These are phyloP conservation scores for Drosophila infuscata DNA, from an alignment of 2,888 invertebrate genomes.

Conservation along the genomic window DNA sequence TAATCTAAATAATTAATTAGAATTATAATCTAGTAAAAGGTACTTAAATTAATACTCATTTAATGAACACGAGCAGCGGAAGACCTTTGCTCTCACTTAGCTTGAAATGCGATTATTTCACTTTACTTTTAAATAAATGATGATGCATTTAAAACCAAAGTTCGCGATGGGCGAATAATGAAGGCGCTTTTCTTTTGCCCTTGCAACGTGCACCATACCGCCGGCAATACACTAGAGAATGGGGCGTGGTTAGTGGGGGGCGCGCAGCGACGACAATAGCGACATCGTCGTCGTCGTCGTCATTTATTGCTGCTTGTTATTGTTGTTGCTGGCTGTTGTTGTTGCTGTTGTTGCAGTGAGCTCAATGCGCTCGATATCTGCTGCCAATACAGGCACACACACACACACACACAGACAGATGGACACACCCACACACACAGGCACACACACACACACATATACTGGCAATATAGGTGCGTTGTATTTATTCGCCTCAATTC, in stretches of 20 bases:
- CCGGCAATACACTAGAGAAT: not conserved
- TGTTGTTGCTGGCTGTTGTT: slow-evolving; percentile 28
- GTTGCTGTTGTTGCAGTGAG: slow-evolving; percentile 37
- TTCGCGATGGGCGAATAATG: slow-evolving; percentile 24
- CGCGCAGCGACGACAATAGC: slow-evolving; percentile 27
- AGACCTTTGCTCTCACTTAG: not conserved
- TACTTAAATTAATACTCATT: not conserved
- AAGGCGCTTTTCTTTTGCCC: slow-evolving; percentile 45
- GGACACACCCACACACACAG: slow-evolving; percentile 52
- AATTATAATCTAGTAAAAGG: not conserved
- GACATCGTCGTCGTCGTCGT: slow-evolving; percentile 54
- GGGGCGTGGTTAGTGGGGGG: not conserved
- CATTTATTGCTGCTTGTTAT: slow-evolving; percentile 67
- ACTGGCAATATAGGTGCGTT: slow-evolving; percentile 72
- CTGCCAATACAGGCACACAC: slow-evolving; percentile 59
- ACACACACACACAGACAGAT: slow-evolving; percentile 34
- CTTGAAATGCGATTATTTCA: not conserved
- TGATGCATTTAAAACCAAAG: slow-evolving; percentile 29
- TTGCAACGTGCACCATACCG: slow-evolving; percentile 17
- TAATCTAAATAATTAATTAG: too few species aligned
- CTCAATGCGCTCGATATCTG: slow-evolving; percentile 70
- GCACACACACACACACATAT: slow-evolving; percentile 8
- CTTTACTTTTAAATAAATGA: not conserved
- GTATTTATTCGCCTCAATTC: slow-evolving; percentile 73
- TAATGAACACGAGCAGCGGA: not conserved